Percentiles rank a stretch among this genome's conserved stretches.
Conservation (phyloP, 30 jellyfish, hydroid and myxozoan species). For the Phacellophora camtschatica region DNA sequence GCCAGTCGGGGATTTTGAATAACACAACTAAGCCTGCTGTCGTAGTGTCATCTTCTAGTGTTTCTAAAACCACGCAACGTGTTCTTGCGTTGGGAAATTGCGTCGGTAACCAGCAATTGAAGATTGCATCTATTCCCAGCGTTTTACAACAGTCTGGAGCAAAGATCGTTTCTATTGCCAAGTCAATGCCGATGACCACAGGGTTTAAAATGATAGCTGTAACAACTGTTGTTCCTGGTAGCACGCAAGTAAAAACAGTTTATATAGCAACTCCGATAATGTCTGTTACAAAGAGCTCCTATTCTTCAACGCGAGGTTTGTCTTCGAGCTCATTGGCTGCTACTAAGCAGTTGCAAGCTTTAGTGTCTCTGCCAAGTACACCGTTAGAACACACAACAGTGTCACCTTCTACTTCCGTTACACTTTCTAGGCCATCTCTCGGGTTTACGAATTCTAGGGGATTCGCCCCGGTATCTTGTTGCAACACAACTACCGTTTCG, state of each 20-base stretch:
- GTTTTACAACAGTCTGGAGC: constrained; percentile 81
- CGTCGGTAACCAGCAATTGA: constrained; percentile 80
- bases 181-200: constrained; percentile 96
- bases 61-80: constrained; percentile 63
- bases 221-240: constrained; percentile 98
- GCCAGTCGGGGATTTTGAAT: constrained; percentile 1
- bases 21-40: constrained; percentile 37
- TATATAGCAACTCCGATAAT: constrained; percentile 98
- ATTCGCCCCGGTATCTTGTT: not conserved
- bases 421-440: constrained; percentile 32
- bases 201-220: constrained; percentile 99
- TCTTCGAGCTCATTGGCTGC: not conserved
- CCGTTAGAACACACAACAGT: constrained; percentile 41
- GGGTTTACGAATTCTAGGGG: constrained; percentile 24
- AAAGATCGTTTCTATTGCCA: constrained; percentile 83
- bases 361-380: constrained; percentile 13
- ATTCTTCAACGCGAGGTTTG: constrained; percentile 7
- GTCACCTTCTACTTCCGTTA: constrained; percentile 21
- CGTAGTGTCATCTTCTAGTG: constrained; percentile 51
- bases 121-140: constrained; percentile 73
- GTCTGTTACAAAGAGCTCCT: constrained; percentile 86
- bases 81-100: constrained; percentile 70
- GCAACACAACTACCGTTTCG: not conserved
- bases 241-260: constrained; percentile 97
- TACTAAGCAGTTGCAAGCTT: constrained; percentile 33